These are phyloP conservation scores for Melanchra persicariae DNA, from an alignment of 2,888 invertebrate genomes.

Conservation along the genomic window DNA sequence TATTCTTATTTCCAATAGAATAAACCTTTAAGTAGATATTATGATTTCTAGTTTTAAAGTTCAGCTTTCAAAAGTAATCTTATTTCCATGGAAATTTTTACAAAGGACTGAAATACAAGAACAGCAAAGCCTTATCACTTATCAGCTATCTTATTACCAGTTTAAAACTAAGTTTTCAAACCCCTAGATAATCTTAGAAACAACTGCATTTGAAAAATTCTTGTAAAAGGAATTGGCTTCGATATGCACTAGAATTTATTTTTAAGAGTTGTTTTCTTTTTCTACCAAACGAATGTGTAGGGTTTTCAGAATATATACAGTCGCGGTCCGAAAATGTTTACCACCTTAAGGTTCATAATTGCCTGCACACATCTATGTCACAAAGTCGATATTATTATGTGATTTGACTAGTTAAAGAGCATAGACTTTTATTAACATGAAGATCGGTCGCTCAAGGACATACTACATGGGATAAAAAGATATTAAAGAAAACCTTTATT, in stretches of 20 bases:
- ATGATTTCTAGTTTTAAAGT: constrained; percentile 7
- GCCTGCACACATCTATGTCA: no score
- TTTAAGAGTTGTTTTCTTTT: background rate
- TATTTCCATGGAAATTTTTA: background rate
- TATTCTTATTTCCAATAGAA: no score
- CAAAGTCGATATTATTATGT: no score
- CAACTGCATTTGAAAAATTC: constrained; percentile 20
- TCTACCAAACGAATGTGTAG: background rate
- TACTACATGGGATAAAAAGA: no score
- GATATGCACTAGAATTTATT: constrained; percentile 7
- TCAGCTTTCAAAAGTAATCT: constrained; percentile 3
- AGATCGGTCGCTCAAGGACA: no score
- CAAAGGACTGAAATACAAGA: constrained; percentile 25
- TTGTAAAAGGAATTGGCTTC: constrained; percentile 1
- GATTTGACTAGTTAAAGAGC: no score
- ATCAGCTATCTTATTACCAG: constrained; percentile 26
- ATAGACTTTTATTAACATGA: no score
- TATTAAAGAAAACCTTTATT: no score
- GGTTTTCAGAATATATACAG: background rate
- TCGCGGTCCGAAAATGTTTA: no score
- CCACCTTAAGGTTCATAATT: no score
- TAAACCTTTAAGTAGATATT: no score
- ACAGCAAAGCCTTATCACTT: constrained; percentile 33
- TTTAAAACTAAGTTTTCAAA: constrained; percentile 21
- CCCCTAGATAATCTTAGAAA: constrained; percentile 23